Evolutionary conservation across 30 jellyfish, hydroid and myxozoan species (phyloP).

Genomic region (Turritopsis dohrnii): DNA sequence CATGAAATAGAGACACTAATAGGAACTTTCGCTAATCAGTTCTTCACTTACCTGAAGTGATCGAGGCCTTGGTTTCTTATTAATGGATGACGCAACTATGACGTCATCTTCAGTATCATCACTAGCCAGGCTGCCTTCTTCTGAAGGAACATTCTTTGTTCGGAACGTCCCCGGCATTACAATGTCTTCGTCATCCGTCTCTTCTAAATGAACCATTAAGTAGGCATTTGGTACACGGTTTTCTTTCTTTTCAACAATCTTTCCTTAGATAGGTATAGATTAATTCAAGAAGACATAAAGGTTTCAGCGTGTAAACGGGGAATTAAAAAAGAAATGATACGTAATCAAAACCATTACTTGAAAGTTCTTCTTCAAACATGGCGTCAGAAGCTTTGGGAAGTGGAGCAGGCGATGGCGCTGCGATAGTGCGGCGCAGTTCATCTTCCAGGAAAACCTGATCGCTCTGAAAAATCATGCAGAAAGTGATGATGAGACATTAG

Average conservation of each 20-base stretch:
- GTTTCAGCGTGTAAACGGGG: no score
- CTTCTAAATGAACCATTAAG: no score
- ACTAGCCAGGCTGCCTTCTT: constrained; percentile 7
- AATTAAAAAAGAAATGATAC: background rate
- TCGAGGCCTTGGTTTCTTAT: background rate
- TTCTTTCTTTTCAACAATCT: no score
- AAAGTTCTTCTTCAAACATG: constrained; percentile 63
- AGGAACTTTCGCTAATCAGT: background rate
- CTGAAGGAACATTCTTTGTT: background rate
- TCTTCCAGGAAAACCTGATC: constrained; percentile 62
- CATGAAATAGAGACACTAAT: no score
- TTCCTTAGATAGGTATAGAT: background rate
- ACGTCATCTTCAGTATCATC: constrained; percentile 35
- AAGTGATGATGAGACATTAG: background rate
- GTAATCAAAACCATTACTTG: constrained; percentile 28
- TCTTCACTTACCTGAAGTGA: background rate
- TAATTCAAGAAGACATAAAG: background rate
- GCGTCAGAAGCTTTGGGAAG: constrained; percentile 49
- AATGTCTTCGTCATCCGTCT: constrained; percentile 4
- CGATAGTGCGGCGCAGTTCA: constrained; percentile 66
- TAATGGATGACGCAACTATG: constrained; percentile 17
- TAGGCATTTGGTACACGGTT: no score
- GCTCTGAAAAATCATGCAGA: constrained; percentile 25
- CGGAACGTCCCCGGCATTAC: background rate
- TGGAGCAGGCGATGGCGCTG: constrained; percentile 45